phyloP scores from a whole-genome alignment of 1,140 invertebrate genomes.

The Nautilus pompilius region DNA sequence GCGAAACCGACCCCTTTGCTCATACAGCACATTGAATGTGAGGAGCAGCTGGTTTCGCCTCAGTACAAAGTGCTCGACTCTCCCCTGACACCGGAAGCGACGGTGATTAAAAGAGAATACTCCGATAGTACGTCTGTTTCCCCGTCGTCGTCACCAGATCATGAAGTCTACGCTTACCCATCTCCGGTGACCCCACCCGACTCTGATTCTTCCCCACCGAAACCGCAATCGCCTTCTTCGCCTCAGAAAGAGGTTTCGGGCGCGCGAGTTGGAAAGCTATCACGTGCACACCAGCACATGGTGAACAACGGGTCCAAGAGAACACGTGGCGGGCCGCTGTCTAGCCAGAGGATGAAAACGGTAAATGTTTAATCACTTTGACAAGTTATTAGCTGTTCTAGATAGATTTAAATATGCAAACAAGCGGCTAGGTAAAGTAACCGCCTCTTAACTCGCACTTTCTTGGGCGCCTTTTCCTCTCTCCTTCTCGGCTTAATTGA shows the following conservation, averaged over 20 bases:
- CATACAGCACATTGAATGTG: slow-evolving; percentile 41
- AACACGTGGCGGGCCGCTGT: too few species aligned
- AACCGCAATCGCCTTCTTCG: slow-evolving; percentile 49
- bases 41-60: slow-evolving; percentile 43
- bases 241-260: slow-evolving; percentile 15
- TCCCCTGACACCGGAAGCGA: slow-evolving; percentile 43
- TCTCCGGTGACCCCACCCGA: slow-evolving; percentile 50
- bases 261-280: background rate
- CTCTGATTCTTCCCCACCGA: slow-evolving; percentile 47
- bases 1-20: slow-evolving; percentile 42
- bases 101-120: slow-evolving; percentile 43
- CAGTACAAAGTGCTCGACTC: slow-evolving; percentile 48
- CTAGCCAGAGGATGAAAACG: too few species aligned
- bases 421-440: too few species aligned
- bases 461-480: too few species aligned
- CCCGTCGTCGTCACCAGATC: slow-evolving; percentile 41
- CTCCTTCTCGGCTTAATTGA: too few species aligned
- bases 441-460: too few species aligned
- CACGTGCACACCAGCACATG: too few species aligned
- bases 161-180: slow-evolving; percentile 41
- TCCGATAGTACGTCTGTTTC: slow-evolving; percentile 47
- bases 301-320: too few species aligned
- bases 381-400: too few species aligned
- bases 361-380: too few species aligned
- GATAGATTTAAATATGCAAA: too few species aligned